phyloP scores from a whole-genome alignment of 1,140 invertebrate species.

The Brachionus angularis region DNA sequence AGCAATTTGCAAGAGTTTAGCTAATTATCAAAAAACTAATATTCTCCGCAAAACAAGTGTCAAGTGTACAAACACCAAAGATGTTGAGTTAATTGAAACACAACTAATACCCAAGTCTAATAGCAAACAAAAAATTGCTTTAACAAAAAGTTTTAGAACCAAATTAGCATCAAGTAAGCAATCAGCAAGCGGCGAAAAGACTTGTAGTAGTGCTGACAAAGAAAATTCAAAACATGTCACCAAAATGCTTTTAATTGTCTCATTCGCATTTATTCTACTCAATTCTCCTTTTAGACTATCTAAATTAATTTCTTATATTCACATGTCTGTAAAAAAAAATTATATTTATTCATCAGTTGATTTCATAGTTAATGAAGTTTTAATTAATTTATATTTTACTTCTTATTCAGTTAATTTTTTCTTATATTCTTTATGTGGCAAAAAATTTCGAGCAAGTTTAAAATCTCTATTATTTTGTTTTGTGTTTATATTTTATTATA shows the following conservation, averaged over 20 bases:
- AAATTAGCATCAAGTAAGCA: background rate
- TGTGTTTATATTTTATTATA: background rate
- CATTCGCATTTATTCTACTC: conserved; percentile 30
- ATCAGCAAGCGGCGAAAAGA: background rate
- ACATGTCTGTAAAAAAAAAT: conserved; percentile 28
- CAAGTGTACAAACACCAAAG: no score
- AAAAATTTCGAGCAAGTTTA: conserved; percentile 15
- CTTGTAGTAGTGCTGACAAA: background rate
- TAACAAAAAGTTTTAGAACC: no score
- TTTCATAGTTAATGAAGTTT: conserved; percentile 35
- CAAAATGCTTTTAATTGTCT: conserved; percentile 35
- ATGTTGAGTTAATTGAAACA: background rate
- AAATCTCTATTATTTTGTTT: conserved; percentile 4
- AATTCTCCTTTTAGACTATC: conserved; percentile 38
- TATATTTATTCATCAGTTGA: conserved; percentile 27
- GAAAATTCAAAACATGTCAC: conserved; percentile 18
- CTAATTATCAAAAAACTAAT: conserved; percentile 27
- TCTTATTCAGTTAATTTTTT: conserved; percentile 43
- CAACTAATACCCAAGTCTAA: background rate
- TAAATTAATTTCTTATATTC: conserved; percentile 10
- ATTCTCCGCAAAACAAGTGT: no score
- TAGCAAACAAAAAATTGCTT: background rate
- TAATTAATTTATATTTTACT: conserved; percentile 43
- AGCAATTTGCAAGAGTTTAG: conserved; percentile 10
- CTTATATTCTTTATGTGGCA: conserved; percentile 38